Conservation (phyloP, 2,888 invertebrate genomes). For the Andrena praecox region DNA sequence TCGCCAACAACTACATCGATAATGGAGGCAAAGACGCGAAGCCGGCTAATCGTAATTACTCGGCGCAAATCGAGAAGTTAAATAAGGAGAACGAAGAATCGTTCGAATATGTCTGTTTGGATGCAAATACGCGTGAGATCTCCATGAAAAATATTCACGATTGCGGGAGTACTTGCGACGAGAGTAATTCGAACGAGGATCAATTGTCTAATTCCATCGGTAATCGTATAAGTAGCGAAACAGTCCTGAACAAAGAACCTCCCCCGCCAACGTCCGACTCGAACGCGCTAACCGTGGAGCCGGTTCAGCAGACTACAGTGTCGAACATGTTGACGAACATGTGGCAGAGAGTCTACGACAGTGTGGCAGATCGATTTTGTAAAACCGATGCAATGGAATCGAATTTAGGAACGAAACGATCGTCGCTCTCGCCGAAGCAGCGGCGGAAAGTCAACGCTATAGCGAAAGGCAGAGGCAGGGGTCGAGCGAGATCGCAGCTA, state of each 20-base stretch:
- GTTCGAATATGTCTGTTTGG: conserved; percentile 18
- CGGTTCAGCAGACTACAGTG: background rate
- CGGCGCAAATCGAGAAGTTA: background rate
- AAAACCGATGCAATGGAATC: conserved; percentile 38
- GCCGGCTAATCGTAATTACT: background rate
- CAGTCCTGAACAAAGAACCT: background rate
- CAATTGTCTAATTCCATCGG: conserved; percentile 5
- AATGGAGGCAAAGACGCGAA: background rate
- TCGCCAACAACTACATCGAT: conserved; percentile 2
- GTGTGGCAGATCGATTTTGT: conserved; percentile 56
- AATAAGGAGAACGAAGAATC: background rate
- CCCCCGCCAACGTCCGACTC: background rate
- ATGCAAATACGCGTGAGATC: background rate
- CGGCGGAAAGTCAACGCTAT: conserved; percentile 65
- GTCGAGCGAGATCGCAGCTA: conserved; percentile 76
- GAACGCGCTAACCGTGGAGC: conserved; percentile 4
- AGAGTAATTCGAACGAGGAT: background rate
- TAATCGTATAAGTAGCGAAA: background rate
- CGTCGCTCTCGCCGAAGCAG: conserved; percentile 57
- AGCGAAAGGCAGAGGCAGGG: conserved; percentile 73
- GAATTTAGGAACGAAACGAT: conserved; percentile 54
- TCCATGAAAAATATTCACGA: conserved; percentile 1
- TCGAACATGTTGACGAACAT: conserved; percentile 46
- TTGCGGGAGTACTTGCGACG: background rate
- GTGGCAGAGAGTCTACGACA: conserved; percentile 61